A percentile compares a stretch with the other conserved stretches of the same genome.
phyloP scores from a whole-genome alignment of 1,140 invertebrate genomes.

The Varroa destructor region DNA sequence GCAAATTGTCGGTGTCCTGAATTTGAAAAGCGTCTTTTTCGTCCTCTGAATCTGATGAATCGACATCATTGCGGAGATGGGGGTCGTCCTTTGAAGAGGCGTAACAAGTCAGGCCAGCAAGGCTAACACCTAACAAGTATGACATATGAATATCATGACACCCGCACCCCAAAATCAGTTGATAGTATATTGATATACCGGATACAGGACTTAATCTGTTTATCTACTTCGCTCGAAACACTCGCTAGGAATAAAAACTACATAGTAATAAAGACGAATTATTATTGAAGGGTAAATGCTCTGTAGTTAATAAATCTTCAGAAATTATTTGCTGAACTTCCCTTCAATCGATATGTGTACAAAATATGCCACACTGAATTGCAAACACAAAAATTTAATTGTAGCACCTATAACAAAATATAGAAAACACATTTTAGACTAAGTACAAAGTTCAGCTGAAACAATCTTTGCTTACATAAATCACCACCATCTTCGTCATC shows the following conservation, averaged over 20 bases:
- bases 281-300: too few species aligned
- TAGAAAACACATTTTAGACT: constrained; percentile 41
- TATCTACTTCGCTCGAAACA: too few species aligned
- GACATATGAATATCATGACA: constrained; percentile 24
- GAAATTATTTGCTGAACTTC: too few species aligned
- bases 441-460: constrained; percentile 58
- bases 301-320: too few species aligned
- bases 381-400: constrained; percentile 42
- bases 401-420: constrained; percentile 36
- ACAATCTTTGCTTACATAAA: constrained; percentile 35
- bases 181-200: constrained; percentile 38
- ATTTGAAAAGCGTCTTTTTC: constrained; percentile 67
- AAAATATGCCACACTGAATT: constrained; percentile 47
- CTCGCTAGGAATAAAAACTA: too few species aligned
- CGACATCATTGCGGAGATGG: constrained; percentile 29
- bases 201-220: too few species aligned
- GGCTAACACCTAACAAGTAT: not conserved
- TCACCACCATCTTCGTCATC: constrained; percentile 36
- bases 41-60: constrained; percentile 54
- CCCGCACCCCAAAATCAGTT: constrained; percentile 46
- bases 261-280: too few species aligned
- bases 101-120: constrained; percentile 9
- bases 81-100: constrained; percentile 33
- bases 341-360: constrained; percentile 38
- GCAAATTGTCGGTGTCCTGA: constrained; percentile 75